phyloP scores from a whole-genome alignment of 2,888 invertebrate genomes.

The Eulithis testata region DNA sequence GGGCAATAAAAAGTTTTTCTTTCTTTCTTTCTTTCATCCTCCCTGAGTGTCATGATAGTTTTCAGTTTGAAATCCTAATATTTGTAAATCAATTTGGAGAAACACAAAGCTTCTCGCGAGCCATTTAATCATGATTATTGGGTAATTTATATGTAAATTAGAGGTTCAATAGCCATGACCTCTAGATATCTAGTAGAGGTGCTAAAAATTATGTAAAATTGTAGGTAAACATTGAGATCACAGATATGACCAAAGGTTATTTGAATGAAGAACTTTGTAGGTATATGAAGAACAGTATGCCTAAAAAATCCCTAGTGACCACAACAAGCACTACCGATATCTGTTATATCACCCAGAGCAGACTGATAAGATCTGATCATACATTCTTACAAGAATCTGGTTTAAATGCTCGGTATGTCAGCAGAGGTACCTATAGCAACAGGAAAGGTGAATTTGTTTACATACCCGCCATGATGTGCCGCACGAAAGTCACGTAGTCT shows the following conservation, averaged over 20 bases:
- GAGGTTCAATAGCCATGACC: conserved; percentile 1
- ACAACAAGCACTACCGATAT: background rate
- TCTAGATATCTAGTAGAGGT: background rate
- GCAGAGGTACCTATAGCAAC: background rate
- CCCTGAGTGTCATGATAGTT: no score
- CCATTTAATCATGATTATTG: no score
- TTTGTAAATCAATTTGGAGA: no score
- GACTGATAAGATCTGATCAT: background rate
- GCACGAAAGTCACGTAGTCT: conserved; percentile 42
- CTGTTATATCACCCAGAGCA: background rate
- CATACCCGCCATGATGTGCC: conserved; percentile 67
- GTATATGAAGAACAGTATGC: background rate
- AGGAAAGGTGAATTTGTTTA: conserved; percentile 32
- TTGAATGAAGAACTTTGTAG: no score
- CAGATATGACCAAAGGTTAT: background rate
- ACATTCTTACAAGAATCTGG: background rate
- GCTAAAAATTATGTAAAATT: background rate
- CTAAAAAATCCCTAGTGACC: background rate
- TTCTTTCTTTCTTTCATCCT: no score
- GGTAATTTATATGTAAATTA: background rate
- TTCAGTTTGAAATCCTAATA: no score
- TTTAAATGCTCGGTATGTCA: no score
- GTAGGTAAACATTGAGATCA: no score
- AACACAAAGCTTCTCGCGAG: no score
- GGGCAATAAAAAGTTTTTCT: no score